Base-by-base conservation (phyloP, 2,888 invertebrate genomes). In the Pomacea canaliculata region DNA sequence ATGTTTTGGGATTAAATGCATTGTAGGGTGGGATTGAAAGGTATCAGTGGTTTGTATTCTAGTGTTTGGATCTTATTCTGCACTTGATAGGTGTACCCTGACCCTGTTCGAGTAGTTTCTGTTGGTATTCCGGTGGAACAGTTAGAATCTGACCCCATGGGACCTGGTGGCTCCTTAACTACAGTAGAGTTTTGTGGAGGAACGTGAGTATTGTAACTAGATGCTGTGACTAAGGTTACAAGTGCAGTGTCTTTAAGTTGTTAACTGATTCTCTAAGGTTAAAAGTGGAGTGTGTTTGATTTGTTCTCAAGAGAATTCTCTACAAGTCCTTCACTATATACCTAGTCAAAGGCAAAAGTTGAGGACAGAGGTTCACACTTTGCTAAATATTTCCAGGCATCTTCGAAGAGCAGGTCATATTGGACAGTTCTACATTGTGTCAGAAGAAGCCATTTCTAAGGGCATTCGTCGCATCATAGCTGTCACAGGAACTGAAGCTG, bases 141-240 rank as follows among this genome's bases (percentile, higher is more conserved):
- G 68, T 92, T 99, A 67, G 95, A 97, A 89, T 92, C 93, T 49
- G 95, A 99, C 92, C 98, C 99, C 0, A 93, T 95, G 75, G 94
- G 95, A 46, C 93, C 94, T 37, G 94, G 93, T 65, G 98, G 95
- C 1, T 93, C 93, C 71, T 92, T 94, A 78, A 98, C 98, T 0
- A 98, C 99, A 3, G 96, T 99, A 10, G 99, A 99, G 92, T 99
- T 99, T 92, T 99, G 99, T 91, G 99, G 99, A 77, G 99, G 99
- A 85, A 99, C 99, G 94, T 94, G 89, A 92, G 93, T 92, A 3
- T n/a, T 12, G 7, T 13, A 13, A 12, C 60, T 1, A 27, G 37
- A 18, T 13, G 51, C 51, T 13, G 2, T 56, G 12, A 56, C 12
- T 13, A 56, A 56, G 51, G 10, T 56, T 56, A 13, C 12, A 16